These are phyloP conservation scores for Hemithea aestivaria DNA, from an alignment of 2,888 invertebrate genomes.

Conservation along the genomic window DNA sequence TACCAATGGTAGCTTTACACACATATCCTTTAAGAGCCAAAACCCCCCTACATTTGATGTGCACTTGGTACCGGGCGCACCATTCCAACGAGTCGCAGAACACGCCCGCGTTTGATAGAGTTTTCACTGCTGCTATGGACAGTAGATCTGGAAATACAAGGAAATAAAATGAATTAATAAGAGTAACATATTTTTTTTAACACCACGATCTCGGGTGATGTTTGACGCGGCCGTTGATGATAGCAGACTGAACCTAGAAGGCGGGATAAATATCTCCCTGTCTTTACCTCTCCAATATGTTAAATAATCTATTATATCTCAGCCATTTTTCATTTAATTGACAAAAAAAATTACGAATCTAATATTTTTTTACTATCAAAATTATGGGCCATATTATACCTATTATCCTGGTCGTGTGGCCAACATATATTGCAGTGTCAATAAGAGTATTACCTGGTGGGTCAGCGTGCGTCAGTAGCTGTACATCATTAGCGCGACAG, in stretches of 20 bases:
- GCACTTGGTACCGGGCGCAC: slow-evolving; percentile 92
- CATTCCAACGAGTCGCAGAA: slow-evolving; percentile 81
- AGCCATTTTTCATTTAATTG: too few species aligned
- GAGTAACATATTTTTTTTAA: neutral
- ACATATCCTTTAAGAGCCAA: slow-evolving; percentile 95
- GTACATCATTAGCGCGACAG: slow-evolving; percentile 94
- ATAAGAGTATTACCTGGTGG: slow-evolving; percentile 87
- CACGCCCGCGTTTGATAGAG: slow-evolving; percentile 70
- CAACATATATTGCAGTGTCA: too few species aligned
- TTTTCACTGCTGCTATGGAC: slow-evolving; percentile 73
- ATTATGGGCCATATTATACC: too few species aligned
- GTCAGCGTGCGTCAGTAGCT: slow-evolving; percentile 96
- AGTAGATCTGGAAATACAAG: slow-evolving; percentile 58
- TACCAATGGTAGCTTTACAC: slow-evolving; percentile 62
- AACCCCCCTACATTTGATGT: slow-evolving; percentile 94
- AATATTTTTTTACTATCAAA: too few species aligned
- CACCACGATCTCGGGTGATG: neutral
- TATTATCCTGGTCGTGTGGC: too few species aligned
- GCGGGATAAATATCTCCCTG: too few species aligned
- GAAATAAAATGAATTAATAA: neutral
- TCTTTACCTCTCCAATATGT: too few species aligned
- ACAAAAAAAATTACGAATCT: too few species aligned
- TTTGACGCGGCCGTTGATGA: too few species aligned
- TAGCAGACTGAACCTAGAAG: too few species aligned
- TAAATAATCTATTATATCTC: too few species aligned